These are phyloP conservation scores for Arion vulgaris DNA, from an alignment of 1,140 invertebrate genomes.

Conservation along the genomic window DNA sequence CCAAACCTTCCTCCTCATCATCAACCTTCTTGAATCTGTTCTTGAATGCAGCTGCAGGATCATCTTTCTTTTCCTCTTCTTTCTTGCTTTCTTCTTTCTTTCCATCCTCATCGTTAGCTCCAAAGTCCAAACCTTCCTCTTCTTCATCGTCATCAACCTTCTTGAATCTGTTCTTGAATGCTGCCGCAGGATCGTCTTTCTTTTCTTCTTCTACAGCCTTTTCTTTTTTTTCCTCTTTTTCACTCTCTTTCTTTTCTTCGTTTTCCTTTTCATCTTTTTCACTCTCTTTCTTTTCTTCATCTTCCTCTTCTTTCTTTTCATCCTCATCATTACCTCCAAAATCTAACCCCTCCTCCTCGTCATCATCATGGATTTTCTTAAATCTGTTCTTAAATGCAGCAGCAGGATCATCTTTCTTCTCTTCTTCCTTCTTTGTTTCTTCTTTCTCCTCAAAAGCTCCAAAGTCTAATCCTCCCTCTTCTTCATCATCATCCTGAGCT, in stretches of 20 bases:
- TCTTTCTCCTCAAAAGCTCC: constrained; percentile 40
- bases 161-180: constrained; percentile 41
- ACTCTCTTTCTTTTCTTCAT: constrained; percentile 7
- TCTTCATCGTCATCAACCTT: constrained; percentile 43
- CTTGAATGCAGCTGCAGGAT: constrained; percentile 35
- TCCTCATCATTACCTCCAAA: constrained; percentile 37
- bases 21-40: constrained; percentile 42
- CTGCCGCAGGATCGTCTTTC: constrained; percentile 40
- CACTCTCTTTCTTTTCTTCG: constrained; percentile 41
- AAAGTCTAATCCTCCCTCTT: constrained; percentile 36
- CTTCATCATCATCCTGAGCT: constrained; percentile 44
- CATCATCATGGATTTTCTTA: constrained; percentile 41
- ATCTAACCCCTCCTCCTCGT: constrained; percentile 40
- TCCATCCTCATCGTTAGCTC: constrained; percentile 41
- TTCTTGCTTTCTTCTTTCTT: constrained; percentile 43
- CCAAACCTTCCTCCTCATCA: constrained; percentile 39
- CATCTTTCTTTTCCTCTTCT: constrained; percentile 40
- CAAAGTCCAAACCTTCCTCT: constrained; percentile 43
- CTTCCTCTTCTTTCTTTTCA: constrained; percentile 49
- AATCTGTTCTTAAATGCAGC: constrained; percentile 33
- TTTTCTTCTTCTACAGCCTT: constrained; percentile 42
- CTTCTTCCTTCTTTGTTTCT: constrained; percentile 38
- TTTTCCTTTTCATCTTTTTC: too few species aligned
- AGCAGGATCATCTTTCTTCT: constrained; percentile 40
- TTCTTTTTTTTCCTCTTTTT: constrained; percentile 32